Percentiles rank a stretch among this genome's conserved stretches.
phyloP scores from a whole-genome alignment of 2,113 vertebrate species.

The Sebastes fasciatus region DNA sequence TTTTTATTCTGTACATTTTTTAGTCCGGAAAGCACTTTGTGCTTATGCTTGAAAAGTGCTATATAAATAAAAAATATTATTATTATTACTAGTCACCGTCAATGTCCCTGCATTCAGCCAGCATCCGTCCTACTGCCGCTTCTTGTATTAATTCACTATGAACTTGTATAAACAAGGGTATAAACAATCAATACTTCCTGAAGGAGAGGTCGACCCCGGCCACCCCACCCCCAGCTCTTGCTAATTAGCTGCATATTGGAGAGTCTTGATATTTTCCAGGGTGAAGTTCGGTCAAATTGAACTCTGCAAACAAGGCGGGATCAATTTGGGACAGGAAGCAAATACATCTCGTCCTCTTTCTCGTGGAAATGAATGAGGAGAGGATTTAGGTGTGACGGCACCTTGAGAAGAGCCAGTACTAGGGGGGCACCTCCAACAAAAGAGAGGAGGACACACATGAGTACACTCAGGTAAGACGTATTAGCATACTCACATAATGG shows the following conservation, averaged over 20 bases:
- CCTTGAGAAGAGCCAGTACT: not conserved
- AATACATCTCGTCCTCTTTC: not conserved
- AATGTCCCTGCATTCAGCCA: not conserved
- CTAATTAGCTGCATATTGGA: constrained; percentile 39
- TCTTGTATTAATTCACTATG: constrained; percentile 48
- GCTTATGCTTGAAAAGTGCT: no score
- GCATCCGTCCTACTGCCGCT: not conserved
- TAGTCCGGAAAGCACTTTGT: no score
- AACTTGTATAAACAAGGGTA: constrained; percentile 51
- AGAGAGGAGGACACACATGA: not conserved
- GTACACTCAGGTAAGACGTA: constrained; percentile 1
- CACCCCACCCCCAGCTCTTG: not conserved
- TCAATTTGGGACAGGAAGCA: not conserved
- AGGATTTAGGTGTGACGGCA: no score
- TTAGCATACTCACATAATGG: not conserved
- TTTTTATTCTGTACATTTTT: no score
- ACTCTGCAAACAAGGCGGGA: constrained; percentile 9
- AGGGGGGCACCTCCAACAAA: not conserved
- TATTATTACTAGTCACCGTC: constrained; percentile 17
- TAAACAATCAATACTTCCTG: constrained; percentile 59
- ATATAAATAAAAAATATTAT: no score
- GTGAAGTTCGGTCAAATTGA: constrained; percentile 19
- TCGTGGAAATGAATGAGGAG: not conserved
- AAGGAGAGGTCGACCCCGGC: constrained; percentile 47
- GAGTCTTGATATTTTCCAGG: constrained; percentile 42